Evolutionary conservation across 2,797 vertebrate species (phyloP).

Genomic region (Gymnocypris eckloni): DNA sequence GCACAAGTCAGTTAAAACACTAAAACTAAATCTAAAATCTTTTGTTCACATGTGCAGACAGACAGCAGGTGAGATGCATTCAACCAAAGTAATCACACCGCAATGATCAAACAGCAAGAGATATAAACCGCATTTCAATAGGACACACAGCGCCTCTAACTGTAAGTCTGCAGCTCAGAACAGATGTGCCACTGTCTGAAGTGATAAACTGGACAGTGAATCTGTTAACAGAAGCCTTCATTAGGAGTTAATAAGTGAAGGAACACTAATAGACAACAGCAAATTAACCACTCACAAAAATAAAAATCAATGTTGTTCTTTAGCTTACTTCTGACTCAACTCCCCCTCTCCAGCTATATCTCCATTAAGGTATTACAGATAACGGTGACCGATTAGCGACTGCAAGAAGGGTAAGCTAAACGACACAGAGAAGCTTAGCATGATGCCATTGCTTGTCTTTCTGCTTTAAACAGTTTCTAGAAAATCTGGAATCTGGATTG

Average conservation of each 20-base stretch:
- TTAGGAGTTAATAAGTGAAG: slow-evolving; percentile 38
- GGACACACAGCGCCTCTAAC: slow-evolving; percentile 18
- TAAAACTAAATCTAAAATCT: not conserved
- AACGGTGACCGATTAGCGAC: slow-evolving; percentile 10
- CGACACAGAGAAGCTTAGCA: not conserved
- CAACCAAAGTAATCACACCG: not conserved
- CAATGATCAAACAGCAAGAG: not conserved
- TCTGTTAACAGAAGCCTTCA: slow-evolving; percentile 40
- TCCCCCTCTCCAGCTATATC: slow-evolving; percentile 17
- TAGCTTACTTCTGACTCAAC: slow-evolving; percentile 14
- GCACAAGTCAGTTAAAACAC: not conserved
- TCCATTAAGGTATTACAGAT: slow-evolving; percentile 41
- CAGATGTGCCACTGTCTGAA: not conserved
- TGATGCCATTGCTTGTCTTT: not conserved
- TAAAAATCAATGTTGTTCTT: slow-evolving; percentile 48
- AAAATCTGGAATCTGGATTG: not conserved
- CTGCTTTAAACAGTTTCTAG: not conserved
- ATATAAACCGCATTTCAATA: slow-evolving; percentile 22
- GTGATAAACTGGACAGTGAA: slow-evolving; percentile 37
- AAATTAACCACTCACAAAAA: slow-evolving; percentile 36
- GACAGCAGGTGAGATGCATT: not conserved
- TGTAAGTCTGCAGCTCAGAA: not conserved
- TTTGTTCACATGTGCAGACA: not conserved
- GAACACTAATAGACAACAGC: slow-evolving; percentile 11
- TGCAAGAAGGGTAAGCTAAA: not conserved